phyloP scores from a whole-genome alignment of 2,797 vertebrate species.

The Lepus oiostolus region DNA sequence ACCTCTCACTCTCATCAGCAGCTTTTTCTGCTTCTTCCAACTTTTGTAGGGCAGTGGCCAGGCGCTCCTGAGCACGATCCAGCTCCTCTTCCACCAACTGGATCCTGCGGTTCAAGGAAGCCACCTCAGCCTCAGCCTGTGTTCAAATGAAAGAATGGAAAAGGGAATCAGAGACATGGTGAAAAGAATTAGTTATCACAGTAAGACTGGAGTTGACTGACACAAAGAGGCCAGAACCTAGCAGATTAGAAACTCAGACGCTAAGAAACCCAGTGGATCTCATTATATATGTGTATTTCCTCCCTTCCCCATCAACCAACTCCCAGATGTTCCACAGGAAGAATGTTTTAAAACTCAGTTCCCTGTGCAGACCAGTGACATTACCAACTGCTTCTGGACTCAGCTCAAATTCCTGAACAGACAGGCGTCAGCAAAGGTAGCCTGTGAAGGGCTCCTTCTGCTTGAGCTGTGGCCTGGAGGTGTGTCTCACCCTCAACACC shows the following conservation, averaged over 20 bases:
- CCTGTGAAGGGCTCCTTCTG: background rate
- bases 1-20: constrained; percentile 97
- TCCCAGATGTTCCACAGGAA: constrained; percentile 30
- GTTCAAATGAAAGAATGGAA: background rate
- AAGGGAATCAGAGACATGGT: constrained; percentile 26
- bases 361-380: constrained; percentile 27
- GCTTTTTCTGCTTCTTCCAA: constrained; percentile 95
- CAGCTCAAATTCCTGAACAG: constrained; percentile 41
- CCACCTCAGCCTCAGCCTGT: constrained; percentile 94
- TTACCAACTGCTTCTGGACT: constrained; percentile 21
- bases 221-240: background rate
- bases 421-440: background rate
- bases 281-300: background rate
- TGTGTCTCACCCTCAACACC: background rate
- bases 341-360: constrained; percentile 41
- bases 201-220: background rate
- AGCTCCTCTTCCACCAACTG: constrained; percentile 95
- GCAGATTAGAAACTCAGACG: background rate
- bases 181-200: background rate
- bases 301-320: constrained; percentile 6
- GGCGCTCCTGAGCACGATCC: constrained; percentile 94
- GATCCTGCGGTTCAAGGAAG: constrained; percentile 92
- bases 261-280: background rate
- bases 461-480: background rate
- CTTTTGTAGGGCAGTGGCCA: constrained; percentile 93